phyloP scores from a whole-genome alignment of 2,888 invertebrate genomes.

The Callyntrura guangdongensis region DNA sequence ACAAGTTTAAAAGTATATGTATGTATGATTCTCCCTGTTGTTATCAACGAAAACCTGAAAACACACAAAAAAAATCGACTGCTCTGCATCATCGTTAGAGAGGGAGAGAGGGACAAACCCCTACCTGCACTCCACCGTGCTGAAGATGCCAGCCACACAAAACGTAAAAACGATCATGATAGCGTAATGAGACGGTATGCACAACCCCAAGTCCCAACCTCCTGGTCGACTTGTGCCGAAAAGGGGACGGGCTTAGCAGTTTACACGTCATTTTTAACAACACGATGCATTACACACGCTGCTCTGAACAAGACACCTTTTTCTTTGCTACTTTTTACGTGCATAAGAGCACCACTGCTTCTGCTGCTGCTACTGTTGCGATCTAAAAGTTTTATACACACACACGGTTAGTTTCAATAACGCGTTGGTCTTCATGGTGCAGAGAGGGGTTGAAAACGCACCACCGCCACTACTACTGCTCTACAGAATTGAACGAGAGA shows the following conservation, averaged over 20 bases:
- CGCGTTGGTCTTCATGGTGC: background rate
- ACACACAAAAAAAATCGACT: background rate
- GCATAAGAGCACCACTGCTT: background rate
- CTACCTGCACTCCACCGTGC: conserved; percentile 30
- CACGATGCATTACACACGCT: conserved; percentile 3
- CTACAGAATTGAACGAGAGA: background rate
- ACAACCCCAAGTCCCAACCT: conserved; percentile 76
- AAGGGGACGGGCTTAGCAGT: conserved; percentile 67
- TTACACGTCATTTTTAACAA: conserved; percentile 33
- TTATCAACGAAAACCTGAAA: too few species aligned
- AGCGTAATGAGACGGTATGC: conserved; percentile 38
- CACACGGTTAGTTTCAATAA: background rate
- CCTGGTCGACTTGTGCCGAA: conserved; percentile 76
- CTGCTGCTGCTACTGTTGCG: background rate
- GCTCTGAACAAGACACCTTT: conserved; percentile 25
- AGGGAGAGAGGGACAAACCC: background rate
- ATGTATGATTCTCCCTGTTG: background rate
- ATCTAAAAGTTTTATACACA: background rate
- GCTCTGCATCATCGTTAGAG: background rate
- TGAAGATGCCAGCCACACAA: conserved; percentile 20
- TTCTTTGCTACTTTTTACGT: background rate
- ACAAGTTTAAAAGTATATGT: background rate
- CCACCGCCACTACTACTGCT: too few species aligned
- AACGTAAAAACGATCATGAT: conserved; percentile 51
- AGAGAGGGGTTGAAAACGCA: conserved; percentile 13